A percentile compares a stretch with the other conserved stretches of the same genome.
Evolutionary conservation across 2,113 vertebrate genomes (phyloP).

Genomic region (Dunckerocampus dactyliophorus): DNA sequence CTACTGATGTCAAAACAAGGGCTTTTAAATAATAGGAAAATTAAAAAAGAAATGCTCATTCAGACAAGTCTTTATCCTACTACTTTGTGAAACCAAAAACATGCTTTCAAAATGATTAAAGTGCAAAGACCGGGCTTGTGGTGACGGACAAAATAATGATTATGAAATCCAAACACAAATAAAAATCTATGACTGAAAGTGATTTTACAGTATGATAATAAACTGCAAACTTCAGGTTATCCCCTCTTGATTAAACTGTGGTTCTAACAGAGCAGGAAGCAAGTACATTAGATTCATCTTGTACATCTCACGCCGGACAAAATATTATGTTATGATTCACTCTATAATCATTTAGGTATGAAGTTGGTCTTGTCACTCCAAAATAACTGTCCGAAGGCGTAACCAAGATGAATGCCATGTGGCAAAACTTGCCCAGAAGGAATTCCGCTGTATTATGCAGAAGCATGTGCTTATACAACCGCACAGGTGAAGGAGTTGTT

Average conservation of each 20-base stretch:
- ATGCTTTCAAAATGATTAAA: background rate
- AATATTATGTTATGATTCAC: background rate
- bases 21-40: too few species aligned
- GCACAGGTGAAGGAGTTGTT: background rate
- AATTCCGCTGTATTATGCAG: constrained; percentile 1
- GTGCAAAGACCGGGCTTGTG: background rate
- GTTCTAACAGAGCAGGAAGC: too few species aligned
- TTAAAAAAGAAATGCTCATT: background rate
- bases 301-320: background rate
- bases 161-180: background rate
- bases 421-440: background rate
- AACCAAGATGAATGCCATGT: background rate
- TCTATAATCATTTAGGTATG: constrained; percentile 4
- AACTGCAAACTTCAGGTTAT: background rate
- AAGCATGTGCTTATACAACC: background rate
- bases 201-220: background rate
- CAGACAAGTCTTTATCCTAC: background rate
- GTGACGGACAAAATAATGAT: background rate
- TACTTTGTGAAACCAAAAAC: background rate
- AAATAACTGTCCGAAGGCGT: background rate
- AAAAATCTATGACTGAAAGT: background rate
- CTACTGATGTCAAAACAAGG: too few species aligned
- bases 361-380: constrained; percentile 2
- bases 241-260: too few species aligned
- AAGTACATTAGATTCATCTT: background rate